Evolutionary conservation across 2,113 vertebrate species (phyloP).

Genomic region (Hemicordylus capensis): DNA sequence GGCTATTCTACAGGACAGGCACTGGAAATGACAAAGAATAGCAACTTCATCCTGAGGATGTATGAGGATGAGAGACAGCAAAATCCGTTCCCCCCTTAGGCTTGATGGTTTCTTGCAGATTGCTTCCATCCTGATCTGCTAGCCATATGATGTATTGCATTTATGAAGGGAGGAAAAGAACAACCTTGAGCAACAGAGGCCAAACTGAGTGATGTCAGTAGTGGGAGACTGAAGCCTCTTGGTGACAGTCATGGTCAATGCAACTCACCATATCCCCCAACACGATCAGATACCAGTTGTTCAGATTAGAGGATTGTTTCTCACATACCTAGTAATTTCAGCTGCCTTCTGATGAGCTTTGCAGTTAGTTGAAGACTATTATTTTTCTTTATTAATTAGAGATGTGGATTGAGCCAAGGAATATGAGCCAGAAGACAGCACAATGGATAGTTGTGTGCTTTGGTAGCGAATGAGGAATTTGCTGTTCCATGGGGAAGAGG

Average conservation of each 20-base stretch:
- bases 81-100: too few relatives aligned
- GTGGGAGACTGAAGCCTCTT: not conserved
- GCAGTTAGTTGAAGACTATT: too few relatives aligned
- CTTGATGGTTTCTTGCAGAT: not conserved
- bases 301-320: too few relatives aligned
- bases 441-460: not conserved
- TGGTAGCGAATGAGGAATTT: not conserved
- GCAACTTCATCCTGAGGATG: not conserved
- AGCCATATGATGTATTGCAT: not conserved
- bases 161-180: not conserved
- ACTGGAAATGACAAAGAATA: not conserved
- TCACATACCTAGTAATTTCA: not conserved
- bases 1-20: not conserved
- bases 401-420: too few relatives aligned
- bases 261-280: not conserved
- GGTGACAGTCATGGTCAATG: not conserved
- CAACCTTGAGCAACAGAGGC: not conserved
- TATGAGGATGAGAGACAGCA: not conserved
- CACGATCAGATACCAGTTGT: too few relatives aligned
- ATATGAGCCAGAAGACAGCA: not conserved
- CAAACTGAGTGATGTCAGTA: not conserved
- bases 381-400: not conserved
- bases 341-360: not conserved
- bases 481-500: not conserved
- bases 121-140: not conserved